Conservation (phyloP, 2,888 invertebrate genomes). For the Trissonchulus sp. region DNA sequence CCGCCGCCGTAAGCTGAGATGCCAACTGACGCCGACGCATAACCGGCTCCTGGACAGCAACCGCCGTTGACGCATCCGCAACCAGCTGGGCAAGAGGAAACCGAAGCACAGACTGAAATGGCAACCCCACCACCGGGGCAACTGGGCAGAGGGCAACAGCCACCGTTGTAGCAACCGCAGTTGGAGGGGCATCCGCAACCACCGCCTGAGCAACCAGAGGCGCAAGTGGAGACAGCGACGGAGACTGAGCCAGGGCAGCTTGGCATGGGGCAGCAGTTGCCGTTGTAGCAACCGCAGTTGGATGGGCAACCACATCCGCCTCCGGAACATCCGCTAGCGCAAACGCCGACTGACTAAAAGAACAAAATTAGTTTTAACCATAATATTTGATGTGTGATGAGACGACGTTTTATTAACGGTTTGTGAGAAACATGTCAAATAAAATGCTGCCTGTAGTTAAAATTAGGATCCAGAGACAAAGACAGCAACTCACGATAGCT, state of each 20-base stretch:
- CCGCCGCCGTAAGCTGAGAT: not conserved
- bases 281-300: conserved; percentile 36
- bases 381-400: too few species aligned
- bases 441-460: too few species aligned
- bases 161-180: not conserved
- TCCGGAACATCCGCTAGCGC: not conserved
- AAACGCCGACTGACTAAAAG: not conserved
- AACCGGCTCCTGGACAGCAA: conserved; percentile 7
- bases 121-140: conserved; percentile 15
- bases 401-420: too few species aligned
- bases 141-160: not conserved
- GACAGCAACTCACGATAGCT: not conserved
- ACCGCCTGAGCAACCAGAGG: not conserved
- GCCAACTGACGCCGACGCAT: not conserved
- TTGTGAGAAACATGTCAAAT: too few species aligned
- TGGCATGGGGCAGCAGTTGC: conserved; percentile 26
- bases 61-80: conserved; percentile 9
- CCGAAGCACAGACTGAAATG: not conserved
- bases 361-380: too few species aligned
- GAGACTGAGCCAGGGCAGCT: conserved; percentile 25
- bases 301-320: not conserved
- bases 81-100: not conserved
- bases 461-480: too few species aligned
- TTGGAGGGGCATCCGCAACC: not conserved
- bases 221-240: conserved; percentile 15